These are phyloP conservation scores for Tinea trinotella DNA, from an alignment of 2,888 invertebrate genomes.

Conservation along the genomic window DNA sequence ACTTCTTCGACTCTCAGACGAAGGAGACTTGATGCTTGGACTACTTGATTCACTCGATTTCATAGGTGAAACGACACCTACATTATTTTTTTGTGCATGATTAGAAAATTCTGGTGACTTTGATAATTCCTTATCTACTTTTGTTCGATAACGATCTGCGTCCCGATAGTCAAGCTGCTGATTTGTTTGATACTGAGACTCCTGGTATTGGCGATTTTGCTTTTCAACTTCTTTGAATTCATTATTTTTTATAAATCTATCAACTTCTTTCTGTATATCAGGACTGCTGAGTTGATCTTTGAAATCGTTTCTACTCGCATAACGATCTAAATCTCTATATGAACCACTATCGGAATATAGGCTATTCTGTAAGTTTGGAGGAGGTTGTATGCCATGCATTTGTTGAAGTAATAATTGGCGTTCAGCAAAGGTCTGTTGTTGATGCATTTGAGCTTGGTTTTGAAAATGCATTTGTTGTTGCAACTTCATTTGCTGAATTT, in stretches of 20 bases:
- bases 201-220: conserved; percentile 49
- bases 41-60: conserved; percentile 63
- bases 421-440: conserved; percentile 76
- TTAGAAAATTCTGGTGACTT: conserved; percentile 49
- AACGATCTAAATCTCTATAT: conserved; percentile 59
- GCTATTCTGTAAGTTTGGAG: conserved; percentile 63
- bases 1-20: conserved; percentile 62
- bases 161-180: conserved; percentile 49
- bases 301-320: conserved; percentile 60
- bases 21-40: conserved; percentile 63
- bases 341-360: conserved; percentile 63
- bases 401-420: conserved; percentile 75
- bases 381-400: conserved; percentile 68
- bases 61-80: conserved; percentile 44
- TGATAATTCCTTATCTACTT: conserved; percentile 43
- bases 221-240: conserved; percentile 55
- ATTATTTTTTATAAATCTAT: conserved; percentile 51
- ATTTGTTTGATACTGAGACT: conserved; percentile 54
- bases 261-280: conserved; percentile 54
- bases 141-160: conserved; percentile 43
- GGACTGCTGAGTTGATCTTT: conserved; percentile 48
- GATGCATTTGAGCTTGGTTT: conserved; percentile 75
- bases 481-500: conserved; percentile 76
- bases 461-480: conserved; percentile 76
- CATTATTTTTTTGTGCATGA: conserved; percentile 42